phyloP scores from a whole-genome alignment of 2,113 vertebrate genomes.

The Platichthys stellatus region DNA sequence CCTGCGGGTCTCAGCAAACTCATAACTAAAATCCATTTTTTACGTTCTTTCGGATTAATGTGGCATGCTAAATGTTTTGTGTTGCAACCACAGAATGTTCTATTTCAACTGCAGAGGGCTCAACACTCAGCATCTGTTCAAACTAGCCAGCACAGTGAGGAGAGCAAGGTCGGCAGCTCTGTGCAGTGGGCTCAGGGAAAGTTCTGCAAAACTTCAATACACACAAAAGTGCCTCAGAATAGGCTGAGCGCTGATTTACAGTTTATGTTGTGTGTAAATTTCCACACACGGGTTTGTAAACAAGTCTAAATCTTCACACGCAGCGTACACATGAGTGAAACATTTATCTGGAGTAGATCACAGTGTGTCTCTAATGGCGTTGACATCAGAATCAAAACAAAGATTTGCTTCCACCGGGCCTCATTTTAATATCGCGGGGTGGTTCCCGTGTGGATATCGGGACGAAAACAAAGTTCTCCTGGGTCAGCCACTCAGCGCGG shows the following conservation, averaged over 20 bases:
- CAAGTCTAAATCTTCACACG: background rate
- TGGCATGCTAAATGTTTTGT: constrained; percentile 46
- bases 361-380: background rate
- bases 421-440: background rate
- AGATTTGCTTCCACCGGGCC: background rate
- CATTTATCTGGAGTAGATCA: background rate
- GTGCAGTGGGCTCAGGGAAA: background rate
- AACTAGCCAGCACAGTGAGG: constrained; percentile 15
- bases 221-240: background rate
- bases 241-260: constrained; percentile 1
- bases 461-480: constrained; percentile 36
- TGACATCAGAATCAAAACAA: background rate
- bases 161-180: constrained; percentile 9
- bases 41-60: constrained; percentile 11
- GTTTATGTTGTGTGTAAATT: background rate
- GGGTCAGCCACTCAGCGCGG: constrained; percentile 63
- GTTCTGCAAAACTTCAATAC: constrained; percentile 10
- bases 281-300: constrained; percentile 17
- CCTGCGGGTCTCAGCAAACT: constrained; percentile 22
- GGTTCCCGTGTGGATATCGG: constrained; percentile 42
- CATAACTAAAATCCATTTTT: background rate
- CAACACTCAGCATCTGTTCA: constrained; percentile 51
- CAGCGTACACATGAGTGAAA: background rate
- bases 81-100: constrained; percentile 55
- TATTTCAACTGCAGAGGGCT: constrained; percentile 51